Evolutionary conservation across 2,888 invertebrate species (phyloP), one percentile per base, ranked within the genome.

Genomic region (Lepidocyrtoides sp.): DNA sequence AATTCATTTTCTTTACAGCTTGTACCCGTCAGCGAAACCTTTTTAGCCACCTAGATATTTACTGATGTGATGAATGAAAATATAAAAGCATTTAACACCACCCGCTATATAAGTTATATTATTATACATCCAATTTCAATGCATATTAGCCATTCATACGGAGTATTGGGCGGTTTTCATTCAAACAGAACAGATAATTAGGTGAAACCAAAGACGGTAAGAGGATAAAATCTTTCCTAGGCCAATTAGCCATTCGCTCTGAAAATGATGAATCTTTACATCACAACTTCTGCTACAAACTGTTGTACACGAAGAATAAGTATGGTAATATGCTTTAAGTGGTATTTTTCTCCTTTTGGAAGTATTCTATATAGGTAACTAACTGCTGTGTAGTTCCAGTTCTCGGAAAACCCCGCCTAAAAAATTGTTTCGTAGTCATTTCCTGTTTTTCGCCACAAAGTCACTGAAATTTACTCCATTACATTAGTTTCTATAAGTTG

Each of bases 1-100:
- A 86, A 54, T 87, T 79, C 77, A 48, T 79, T 88, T 66, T 60
- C 79, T 44, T 77, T 82, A 57, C 79, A 79, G 72, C 85, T 85
- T 85, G 57, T 60, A 60, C 77, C 86, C 86, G 86, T 77, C 86
- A 77, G 57, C 77, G 41, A 75, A 72, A 20, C 75, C 60, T 75
- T 36, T 51, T 51, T n/a, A 77, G 60, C 51, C 14, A 63, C 36
- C 44, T 44, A 36, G 7, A 36, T 4, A 36, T n/a, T n/a, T n/a
- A n/a, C n/a, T 44, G 63, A 63, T 14, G 69, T 85, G 85, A 85
- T 72, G 72, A 85, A 54, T 69, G 85, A 63, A 72, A 72, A 51
- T 72, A 79, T 7, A 2, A 44, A 54, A 77, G 32, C 79, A 32
- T 23, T 79, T 29, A 75, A 36, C 57, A 12, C 23, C 32, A 14